Percentiles rank a stretch among this genome's conserved stretches.
phyloP scores from a whole-genome alignment of 2,797 vertebrate species.

The Syndactyla subalaris region DNA sequence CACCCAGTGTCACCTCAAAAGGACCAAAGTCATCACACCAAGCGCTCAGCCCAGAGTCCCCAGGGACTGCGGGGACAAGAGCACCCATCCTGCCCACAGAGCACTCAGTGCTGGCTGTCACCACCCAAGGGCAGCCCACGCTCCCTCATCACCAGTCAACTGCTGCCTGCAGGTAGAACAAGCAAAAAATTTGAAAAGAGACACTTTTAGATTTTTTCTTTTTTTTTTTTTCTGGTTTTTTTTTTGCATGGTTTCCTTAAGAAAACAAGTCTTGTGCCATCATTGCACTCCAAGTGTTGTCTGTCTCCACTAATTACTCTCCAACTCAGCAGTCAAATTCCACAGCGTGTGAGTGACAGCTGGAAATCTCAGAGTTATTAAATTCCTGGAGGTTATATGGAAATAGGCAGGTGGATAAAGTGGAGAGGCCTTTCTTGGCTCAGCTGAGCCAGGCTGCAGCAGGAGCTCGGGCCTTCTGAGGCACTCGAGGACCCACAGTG shows the following conservation, averaged over 20 bases:
- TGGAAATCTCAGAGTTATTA: conserved; percentile 35
- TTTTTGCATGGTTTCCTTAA: neutral
- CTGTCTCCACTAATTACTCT: conserved; percentile 35
- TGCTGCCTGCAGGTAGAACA: neutral
- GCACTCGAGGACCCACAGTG: neutral
- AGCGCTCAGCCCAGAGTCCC: fast-evolving
- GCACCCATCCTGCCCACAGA: neutral
- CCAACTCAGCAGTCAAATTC: neutral
- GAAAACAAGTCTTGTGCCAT: neutral
- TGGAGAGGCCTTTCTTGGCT: neutral
- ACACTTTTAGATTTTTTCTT: neutral
- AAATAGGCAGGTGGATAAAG: neutral
- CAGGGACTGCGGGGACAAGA: neutral
- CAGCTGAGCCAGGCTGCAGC: neutral
- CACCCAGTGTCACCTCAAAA: neutral
- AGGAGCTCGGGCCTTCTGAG: neutral
- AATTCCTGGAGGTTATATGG: conserved; percentile 15
- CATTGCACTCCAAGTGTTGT: neutral
- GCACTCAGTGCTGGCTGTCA: neutral
- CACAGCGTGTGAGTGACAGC: conserved; percentile 15
- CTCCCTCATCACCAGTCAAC: neutral
- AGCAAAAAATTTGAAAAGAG: neutral
- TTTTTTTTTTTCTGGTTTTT: neutral
- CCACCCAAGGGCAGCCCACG: neutral
- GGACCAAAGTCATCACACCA: fast-evolving